Evolutionary conservation across 2,888 invertebrate genomes (phyloP), one percentile per base, ranked within the genome.

Genomic region (Polydrusus tereticollis): DNA sequence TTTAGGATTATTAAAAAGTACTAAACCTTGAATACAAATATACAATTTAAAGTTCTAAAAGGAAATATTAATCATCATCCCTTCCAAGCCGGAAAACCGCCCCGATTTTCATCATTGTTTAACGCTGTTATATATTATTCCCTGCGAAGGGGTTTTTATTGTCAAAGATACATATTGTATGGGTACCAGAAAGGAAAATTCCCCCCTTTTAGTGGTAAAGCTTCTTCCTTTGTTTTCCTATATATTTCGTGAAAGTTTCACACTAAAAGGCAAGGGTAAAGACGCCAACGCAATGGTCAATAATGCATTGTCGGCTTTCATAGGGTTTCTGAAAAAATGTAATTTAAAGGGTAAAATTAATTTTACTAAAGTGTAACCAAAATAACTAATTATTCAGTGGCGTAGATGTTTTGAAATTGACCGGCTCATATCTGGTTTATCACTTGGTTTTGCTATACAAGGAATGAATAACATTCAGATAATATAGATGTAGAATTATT

Each of bases 131-230:
- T 29, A 52, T 26, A 52, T n/a, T n/a, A n/a, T 52, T 26, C 29
- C 52, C 8, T 29, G 41, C 14, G 16, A 16, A 29, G 29, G 16
- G 29, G n/a, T 8, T 52, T 52, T 52, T 26, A 23, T 52, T 52
- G 29, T 21, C 16, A 29, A 52, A 52, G 52, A 29, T 16, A 29
- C 29, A 29, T 52, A 52, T 52, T 52, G 52, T 29, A 26, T 8
- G 29, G 36, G 16, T 29, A 29, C 26, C 21, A 16, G 29, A 29
- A 26, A 52, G 16, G 29, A 16, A 12, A 52, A 29, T 52, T 50
- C 23, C 52, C 45, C 20, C 45, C 52, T 29, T 52, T 52, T 52
- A 50, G 23, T 50, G 50, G 23, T 52, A 29, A 29, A 16, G 52
- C 52, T 29, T 52, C 52, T n/a, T 23, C 52, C 7, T 52, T 52